These are phyloP conservation scores for Sphaerophoria rueppellii DNA, from an alignment of 2,888 invertebrate genomes.

Conservation along the genomic window DNA sequence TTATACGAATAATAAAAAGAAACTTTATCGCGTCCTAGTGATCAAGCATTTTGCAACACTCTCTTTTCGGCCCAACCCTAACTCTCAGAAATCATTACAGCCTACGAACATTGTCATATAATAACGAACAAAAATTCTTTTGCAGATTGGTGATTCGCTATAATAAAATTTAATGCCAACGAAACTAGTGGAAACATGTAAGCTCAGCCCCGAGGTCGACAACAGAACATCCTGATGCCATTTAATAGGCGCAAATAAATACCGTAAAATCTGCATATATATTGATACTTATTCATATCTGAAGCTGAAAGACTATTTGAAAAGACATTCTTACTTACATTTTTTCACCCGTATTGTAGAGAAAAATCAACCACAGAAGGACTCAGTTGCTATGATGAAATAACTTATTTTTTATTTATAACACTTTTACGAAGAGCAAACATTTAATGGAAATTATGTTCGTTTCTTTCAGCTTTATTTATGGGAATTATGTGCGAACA, in stretches of 20 bases:
- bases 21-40: constrained; percentile 62
- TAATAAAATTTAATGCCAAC: constrained; percentile 53
- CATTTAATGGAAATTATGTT: constrained; percentile 18
- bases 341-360: constrained; percentile 53
- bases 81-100: background rate
- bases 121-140: constrained; percentile 50
- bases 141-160: constrained; percentile 37
- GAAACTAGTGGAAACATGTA: constrained; percentile 67
- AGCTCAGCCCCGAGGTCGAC: constrained; percentile 43
- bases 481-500: constrained; percentile 37
- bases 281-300: constrained; percentile 68
- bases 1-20: constrained; percentile 69
- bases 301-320: constrained; percentile 50
- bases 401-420: constrained; percentile 24
- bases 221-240: constrained; percentile 56
- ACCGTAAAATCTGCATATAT: constrained; percentile 70
- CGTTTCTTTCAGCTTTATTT: background rate
- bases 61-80: background rate
- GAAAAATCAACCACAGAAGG: constrained; percentile 53
- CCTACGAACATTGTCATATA: constrained; percentile 22
- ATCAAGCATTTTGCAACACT: constrained; percentile 54
- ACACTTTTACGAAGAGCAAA: constrained; percentile 21
- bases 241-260: constrained; percentile 70
- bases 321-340: constrained; percentile 58
- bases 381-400: constrained; percentile 38